phyloP scores from a whole-genome alignment of 2,888 invertebrate genomes.

The Sabatieria punctata region DNA sequence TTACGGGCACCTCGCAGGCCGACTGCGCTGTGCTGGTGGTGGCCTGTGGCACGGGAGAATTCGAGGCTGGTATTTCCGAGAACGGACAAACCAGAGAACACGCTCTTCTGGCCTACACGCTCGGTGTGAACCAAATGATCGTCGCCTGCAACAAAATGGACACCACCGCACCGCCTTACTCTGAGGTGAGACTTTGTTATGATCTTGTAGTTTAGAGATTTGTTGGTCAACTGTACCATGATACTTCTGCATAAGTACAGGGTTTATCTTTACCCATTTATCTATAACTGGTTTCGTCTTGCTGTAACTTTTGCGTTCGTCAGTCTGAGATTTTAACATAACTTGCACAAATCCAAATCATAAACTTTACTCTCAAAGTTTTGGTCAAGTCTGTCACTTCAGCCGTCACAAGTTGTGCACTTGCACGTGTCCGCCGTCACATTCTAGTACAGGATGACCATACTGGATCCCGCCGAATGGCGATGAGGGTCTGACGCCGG shows the following conservation, averaged over 20 bases:
- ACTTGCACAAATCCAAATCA: too few relatives aligned
- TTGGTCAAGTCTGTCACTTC: too few relatives aligned
- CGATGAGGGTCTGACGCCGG: too few relatives aligned
- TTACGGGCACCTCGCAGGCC: constrained; percentile 73
- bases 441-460: too few relatives aligned
- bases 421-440: too few relatives aligned
- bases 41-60: constrained; percentile 97
- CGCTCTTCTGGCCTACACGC: constrained; percentile 87
- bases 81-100: constrained; percentile 99
- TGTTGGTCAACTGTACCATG: not conserved
- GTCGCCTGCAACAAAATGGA: constrained; percentile 99
- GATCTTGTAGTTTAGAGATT: too few relatives aligned
- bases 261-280: not conserved
- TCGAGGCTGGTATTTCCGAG: constrained; percentile 97
- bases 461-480: too few relatives aligned
- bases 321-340: too few relatives aligned
- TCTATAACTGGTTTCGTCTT: not conserved
- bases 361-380: too few relatives aligned
- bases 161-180: constrained; percentile 94
- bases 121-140: constrained; percentile 96
- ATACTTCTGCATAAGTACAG: too few relatives aligned
- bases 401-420: too few relatives aligned
- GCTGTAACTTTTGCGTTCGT: not conserved
- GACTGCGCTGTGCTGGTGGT: constrained; percentile 97
- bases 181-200: constrained; percentile 40